Evolutionary conservation across 2,113 vertebrate genomes (phyloP), one percentile per base, ranked within the genome.

Genomic region (Cyprinodon variegatus): DNA sequence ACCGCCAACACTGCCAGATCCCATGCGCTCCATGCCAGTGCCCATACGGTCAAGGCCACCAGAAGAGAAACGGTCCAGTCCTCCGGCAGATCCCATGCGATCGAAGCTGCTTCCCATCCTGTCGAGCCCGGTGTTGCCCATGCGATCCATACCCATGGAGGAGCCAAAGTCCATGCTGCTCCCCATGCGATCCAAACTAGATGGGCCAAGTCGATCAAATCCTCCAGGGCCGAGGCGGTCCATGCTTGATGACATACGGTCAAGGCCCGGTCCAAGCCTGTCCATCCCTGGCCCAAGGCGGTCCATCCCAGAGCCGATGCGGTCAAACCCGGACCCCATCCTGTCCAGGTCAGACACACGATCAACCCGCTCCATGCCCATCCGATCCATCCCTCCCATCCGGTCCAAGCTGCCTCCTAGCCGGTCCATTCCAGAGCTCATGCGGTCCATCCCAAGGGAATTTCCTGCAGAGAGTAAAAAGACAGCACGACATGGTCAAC

Each of bases 21-120:
- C 97, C 96, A 98, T 98, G 10, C 96, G 95, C 77, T 98, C 97
- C 86, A 99, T 96, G 20, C 94, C 95, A 1, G 96, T 95, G 4
- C 94, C 95, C 94, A 95, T 94, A 65, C 94, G 93, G 80, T 97
- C 96, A 50, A 99, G 93, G 37, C 96, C 94, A 0, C 95, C 88
- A 0, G 93, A 76, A 4, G 93, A 86, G 29, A 94, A 94, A 50
- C 94, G 94, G 66, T 95, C 94, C 0, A 95, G 76, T 13, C 93
- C 89, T 29, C 88, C 92, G 8, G 78, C 14, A 6, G 89, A 88
- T 17, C 93, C 93, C 81, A 95, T 95, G 73, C 95, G 90, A 66
- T 95, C 95, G 0, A 94, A 89, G 83, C 69, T 90, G 74, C 68
- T 89, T 39, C 66, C 29, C 92, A 94, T 93, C 46, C 92, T 72